phyloP scores from a whole-genome alignment of 2,797 vertebrate genomes.

The Muraenolepis orangiensis region DNA sequence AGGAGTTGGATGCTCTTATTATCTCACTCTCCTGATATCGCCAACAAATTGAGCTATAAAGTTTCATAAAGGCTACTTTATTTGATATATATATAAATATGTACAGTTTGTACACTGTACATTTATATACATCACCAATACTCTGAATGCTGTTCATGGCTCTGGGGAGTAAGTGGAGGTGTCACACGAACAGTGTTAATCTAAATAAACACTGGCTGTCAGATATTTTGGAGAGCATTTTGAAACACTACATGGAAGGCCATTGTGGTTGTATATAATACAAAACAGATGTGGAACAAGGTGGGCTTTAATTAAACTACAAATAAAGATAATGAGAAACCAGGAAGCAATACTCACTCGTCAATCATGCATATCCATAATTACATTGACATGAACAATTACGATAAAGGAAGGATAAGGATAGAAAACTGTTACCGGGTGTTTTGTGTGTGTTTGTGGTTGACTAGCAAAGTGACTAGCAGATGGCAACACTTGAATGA shows the following conservation, averaged over 20 bases:
- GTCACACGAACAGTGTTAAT: neutral
- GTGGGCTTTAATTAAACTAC: neutral
- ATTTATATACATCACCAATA: too few species aligned
- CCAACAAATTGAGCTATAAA: neutral
- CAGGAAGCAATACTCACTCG: too few species aligned
- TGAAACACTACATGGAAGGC: neutral
- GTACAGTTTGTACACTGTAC: too few species aligned
- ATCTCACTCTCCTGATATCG: too few species aligned
- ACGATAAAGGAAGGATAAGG: too few species aligned
- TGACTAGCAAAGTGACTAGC: neutral
- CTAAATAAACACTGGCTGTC: neutral
- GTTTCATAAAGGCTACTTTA: neutral
- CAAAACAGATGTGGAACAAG: neutral
- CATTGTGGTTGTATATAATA: neutral
- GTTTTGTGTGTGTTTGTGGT: neutral
- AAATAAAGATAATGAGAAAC: too few species aligned
- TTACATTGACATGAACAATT: too few species aligned
- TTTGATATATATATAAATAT: too few species aligned
- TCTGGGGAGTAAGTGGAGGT: too few species aligned
- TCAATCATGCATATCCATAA: too few species aligned
- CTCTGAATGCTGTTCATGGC: too few species aligned
- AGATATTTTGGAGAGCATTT: neutral
- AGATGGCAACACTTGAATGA: neutral
- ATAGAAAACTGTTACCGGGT: neutral
- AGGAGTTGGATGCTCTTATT: too few species aligned